Conservation (phyloP, 2,113 vertebrate genomes). For the Telmatochromis sp. region DNA sequence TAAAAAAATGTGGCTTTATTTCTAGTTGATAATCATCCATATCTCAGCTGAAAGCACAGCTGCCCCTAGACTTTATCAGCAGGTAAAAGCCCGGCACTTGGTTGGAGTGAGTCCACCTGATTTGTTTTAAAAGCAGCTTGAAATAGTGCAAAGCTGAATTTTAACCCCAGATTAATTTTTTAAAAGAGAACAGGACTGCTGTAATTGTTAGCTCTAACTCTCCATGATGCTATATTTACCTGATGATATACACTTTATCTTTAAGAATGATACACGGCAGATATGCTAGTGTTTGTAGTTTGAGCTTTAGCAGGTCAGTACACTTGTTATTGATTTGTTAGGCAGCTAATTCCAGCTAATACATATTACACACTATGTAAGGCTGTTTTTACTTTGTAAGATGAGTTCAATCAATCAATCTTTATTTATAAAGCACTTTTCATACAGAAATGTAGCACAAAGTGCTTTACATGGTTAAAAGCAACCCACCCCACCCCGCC, state of each 20-base stretch:
- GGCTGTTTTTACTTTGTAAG: not conserved
- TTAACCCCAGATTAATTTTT: not conserved
- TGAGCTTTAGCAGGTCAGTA: not conserved
- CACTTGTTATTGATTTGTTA: not conserved
- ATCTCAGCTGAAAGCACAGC: not conserved
- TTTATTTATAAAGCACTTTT: not conserved
- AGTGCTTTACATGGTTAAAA: not conserved
- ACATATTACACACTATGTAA: not conserved
- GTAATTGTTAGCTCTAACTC: not conserved
- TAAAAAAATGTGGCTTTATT: not conserved
- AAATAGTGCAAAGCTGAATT: not conserved
- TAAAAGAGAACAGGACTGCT: not conserved
- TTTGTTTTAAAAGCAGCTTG: not conserved
- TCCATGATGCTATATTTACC: not conserved
- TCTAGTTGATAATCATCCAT: not conserved
- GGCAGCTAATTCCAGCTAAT: not conserved
- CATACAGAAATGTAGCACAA: not conserved
- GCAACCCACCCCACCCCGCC: not conserved
- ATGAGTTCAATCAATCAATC: not conserved
- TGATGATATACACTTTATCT: not conserved
- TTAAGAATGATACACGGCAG: not conserved
- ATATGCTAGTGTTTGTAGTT: not conserved
- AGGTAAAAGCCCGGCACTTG: not conserved
- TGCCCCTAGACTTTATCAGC: not conserved
- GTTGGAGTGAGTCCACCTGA: not conserved